Conservation (phyloP, 2,888 invertebrate species). For the Digitonthophagus gazella region DNA sequence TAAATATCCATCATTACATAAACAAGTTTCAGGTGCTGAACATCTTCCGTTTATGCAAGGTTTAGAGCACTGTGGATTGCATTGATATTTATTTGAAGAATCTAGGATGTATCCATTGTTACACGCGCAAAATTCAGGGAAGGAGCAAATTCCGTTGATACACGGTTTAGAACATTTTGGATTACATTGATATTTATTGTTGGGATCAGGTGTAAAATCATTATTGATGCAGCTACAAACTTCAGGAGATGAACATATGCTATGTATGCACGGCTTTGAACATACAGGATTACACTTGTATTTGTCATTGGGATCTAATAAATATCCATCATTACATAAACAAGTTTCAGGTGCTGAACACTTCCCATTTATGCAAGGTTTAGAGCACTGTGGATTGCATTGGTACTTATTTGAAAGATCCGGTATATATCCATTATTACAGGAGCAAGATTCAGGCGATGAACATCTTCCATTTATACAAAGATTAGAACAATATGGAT, state of each 20-base stretch:
- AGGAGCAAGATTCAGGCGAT: constrained; percentile 33
- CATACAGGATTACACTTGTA: constrained; percentile 28
- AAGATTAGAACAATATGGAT: constrained; percentile 30
- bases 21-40: constrained; percentile 29
- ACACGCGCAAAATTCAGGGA: constrained; percentile 39
- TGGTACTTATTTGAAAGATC: constrained; percentile 26
- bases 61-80: constrained; percentile 29
- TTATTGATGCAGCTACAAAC: no score
- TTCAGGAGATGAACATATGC: constrained; percentile 41
- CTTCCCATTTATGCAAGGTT: constrained; percentile 29
- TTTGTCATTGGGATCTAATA: neutral
- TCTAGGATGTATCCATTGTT: constrained; percentile 16
- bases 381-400: constrained; percentile 39
- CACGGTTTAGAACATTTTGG: constrained; percentile 43
- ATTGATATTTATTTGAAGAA: constrained; percentile 27
- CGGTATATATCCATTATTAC: constrained; percentile 34
- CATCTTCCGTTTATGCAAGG: constrained; percentile 30
- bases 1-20: constrained; percentile 23
- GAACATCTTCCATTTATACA: constrained; percentile 34
- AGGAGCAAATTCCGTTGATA: constrained; percentile 45
- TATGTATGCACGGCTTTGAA: constrained; percentile 41
- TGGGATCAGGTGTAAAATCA: no score
- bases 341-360: constrained; percentile 36
- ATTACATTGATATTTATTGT: no score
- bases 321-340: constrained; percentile 23